Evolutionary conservation across 2,888 invertebrate genomes (phyloP).

Genomic region (Polyommatus iphigenia): DNA sequence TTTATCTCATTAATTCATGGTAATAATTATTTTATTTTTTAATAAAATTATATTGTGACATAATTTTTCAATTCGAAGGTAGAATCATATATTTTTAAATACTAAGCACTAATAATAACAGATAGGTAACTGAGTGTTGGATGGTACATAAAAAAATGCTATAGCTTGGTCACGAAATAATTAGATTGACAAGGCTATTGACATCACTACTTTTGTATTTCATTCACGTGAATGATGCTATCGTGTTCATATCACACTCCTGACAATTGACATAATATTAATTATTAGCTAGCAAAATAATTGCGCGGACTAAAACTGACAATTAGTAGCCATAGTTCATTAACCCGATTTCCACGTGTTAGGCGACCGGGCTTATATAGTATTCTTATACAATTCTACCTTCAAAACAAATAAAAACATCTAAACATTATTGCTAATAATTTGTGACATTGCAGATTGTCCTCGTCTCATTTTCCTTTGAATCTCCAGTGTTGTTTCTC

Average conservation of each 20-base stretch:
- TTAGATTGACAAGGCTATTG: no score
- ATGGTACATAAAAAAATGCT: no score
- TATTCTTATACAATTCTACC: background rate
- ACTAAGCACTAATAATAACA: no score
- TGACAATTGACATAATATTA: no score
- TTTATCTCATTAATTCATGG: background rate
- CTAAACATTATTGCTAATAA: conserved; percentile 29
- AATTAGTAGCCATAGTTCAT: background rate
- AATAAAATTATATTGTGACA: conserved; percentile 19
- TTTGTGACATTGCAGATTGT: conserved; percentile 29
- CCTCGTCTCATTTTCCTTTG: background rate
- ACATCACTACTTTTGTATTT: no score
- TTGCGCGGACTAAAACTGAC: background rate
- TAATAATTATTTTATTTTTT: background rate
- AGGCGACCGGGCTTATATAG: background rate
- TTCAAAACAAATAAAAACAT: conserved; percentile 19
- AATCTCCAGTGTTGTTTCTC: background rate
- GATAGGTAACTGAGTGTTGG: no score
- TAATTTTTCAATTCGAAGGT: background rate
- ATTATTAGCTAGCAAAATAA: background rate
- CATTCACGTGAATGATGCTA: no score
- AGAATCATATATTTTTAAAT: background rate
- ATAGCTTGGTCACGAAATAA: no score
- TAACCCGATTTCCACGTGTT: background rate
- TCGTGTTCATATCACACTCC: no score